These are phyloP conservation scores for Peribatodes rhomboidaria DNA, from an alignment of 2,888 invertebrate species.

Conservation along the genomic window DNA sequence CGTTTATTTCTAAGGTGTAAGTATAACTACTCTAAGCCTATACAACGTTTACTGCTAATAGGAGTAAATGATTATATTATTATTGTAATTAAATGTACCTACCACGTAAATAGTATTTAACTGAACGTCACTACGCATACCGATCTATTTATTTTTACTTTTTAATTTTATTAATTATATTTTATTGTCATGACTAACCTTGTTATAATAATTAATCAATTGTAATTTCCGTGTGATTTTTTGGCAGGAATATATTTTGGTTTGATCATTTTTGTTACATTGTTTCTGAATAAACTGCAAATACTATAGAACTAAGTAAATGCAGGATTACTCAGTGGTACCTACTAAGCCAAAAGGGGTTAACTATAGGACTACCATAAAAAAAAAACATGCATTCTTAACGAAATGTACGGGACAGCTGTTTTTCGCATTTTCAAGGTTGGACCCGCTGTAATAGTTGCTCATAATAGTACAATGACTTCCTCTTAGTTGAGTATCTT, in stretches of 20 bases:
- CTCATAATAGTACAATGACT: too few species aligned
- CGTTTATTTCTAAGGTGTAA: too few species aligned
- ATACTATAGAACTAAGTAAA: background rate
- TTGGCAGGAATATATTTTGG: background rate
- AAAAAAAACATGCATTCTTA: too few species aligned
- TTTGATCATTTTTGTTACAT: background rate
- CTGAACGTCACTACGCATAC: constrained; percentile 42
- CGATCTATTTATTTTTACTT: constrained; percentile 47
- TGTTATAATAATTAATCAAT: constrained; percentile 25
- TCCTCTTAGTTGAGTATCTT: too few species aligned
- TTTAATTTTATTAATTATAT: constrained; percentile 33
- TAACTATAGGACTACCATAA: too few species aligned
- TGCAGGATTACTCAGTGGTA: background rate
- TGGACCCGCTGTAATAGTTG: too few species aligned
- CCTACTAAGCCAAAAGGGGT: background rate
- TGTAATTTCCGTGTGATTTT: constrained; percentile 17
- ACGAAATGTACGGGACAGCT: too few species aligned
- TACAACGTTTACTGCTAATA: too few species aligned
- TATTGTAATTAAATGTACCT: constrained; percentile 57
- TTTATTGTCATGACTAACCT: constrained; percentile 35
- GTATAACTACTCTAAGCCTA: too few species aligned
- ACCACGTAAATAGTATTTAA: constrained; percentile 48
- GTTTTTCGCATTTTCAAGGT: too few species aligned
- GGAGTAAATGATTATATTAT: constrained; percentile 57
- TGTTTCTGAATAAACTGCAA: background rate